phyloP scores from a whole-genome alignment of 1,140 invertebrate species.

The Eulimnadia texana region DNA sequence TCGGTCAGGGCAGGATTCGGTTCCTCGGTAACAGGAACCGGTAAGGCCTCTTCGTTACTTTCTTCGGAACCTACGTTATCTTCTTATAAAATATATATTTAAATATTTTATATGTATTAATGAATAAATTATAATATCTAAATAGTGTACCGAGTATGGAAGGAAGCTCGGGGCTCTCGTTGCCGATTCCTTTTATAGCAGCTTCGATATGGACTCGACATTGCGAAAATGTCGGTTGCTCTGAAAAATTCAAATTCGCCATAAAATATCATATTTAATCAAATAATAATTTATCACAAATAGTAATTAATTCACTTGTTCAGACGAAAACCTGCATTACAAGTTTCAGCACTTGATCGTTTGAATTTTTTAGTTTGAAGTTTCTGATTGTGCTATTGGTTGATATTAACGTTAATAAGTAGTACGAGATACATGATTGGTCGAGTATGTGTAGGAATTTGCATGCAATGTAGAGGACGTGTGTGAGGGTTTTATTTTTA shows the following conservation, averaged over 20 bases:
- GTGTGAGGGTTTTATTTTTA: neutral
- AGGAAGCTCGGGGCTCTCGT: neutral
- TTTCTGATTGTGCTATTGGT: too few relatives aligned
- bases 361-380: too few relatives aligned
- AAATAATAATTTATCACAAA: neutral
- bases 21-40: slow-evolving; percentile 11
- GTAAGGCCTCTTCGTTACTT: slow-evolving; percentile 28
- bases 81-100: too few relatives aligned
- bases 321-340: neutral
- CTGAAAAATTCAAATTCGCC: neutral
- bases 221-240: slow-evolving; percentile 16
- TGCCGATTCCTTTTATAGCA: slow-evolving; percentile 14
- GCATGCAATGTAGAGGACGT: neutral
- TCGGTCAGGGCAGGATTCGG: neutral
- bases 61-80: slow-evolving; percentile 35
- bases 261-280: neutral
- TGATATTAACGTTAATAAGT: neutral
- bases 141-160: neutral
- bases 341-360: too few relatives aligned
- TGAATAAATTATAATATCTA: too few relatives aligned
- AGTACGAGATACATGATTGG: neutral
- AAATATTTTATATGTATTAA: too few relatives aligned
- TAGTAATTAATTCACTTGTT: neutral
- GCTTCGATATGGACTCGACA: slow-evolving; percentile 17
- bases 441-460: neutral